Evolutionary conservation across 1,140 invertebrate genomes (phyloP).

Genomic region (Tachypleus tridentatus): DNA sequence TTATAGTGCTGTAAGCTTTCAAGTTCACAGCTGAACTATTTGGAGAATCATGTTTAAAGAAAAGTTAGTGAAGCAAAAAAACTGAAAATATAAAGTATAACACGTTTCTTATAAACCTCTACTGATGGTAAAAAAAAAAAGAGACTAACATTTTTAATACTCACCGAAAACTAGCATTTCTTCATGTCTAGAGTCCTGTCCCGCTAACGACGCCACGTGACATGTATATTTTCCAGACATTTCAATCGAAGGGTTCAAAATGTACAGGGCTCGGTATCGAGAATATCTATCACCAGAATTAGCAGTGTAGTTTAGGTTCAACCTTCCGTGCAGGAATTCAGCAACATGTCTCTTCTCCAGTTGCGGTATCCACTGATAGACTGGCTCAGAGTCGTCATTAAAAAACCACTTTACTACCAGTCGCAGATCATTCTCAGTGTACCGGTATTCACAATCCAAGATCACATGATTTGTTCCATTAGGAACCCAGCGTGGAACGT

Average conservation of each 20-base stretch:
- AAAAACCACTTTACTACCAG: conserved; percentile 30
- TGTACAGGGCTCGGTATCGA: conserved; percentile 60
- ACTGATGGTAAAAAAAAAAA: too few species aligned
- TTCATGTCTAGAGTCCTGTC: conserved; percentile 50
- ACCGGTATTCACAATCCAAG: conserved; percentile 29
- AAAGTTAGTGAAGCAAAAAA: too few species aligned
- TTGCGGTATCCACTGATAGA: conserved; percentile 33
- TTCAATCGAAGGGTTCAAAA: conserved; percentile 54
- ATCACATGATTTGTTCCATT: conserved; percentile 25
- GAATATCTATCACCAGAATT: conserved; percentile 45
- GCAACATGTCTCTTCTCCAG: conserved; percentile 42
- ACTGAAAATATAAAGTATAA: too few species aligned
- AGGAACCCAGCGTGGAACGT: conserved; percentile 19
- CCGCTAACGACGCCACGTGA: conserved; percentile 55
- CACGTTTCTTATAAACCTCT: too few species aligned
- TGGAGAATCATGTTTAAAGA: too few species aligned
- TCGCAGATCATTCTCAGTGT: conserved; percentile 19
- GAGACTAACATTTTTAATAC: conserved; percentile 4
- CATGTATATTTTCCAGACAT: conserved; percentile 63
- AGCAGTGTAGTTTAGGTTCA: conserved; percentile 54
- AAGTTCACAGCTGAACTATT: too few species aligned
- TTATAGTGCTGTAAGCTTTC: too few species aligned
- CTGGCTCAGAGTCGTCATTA: conserved; percentile 25
- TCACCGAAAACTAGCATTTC: conserved; percentile 54
- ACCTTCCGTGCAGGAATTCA: conserved; percentile 47